A percentile compares a stretch with the other conserved stretches of the same genome.
Evolutionary conservation across 2,888 invertebrate species (phyloP).

Genomic region (Nebria brevicollis): DNA sequence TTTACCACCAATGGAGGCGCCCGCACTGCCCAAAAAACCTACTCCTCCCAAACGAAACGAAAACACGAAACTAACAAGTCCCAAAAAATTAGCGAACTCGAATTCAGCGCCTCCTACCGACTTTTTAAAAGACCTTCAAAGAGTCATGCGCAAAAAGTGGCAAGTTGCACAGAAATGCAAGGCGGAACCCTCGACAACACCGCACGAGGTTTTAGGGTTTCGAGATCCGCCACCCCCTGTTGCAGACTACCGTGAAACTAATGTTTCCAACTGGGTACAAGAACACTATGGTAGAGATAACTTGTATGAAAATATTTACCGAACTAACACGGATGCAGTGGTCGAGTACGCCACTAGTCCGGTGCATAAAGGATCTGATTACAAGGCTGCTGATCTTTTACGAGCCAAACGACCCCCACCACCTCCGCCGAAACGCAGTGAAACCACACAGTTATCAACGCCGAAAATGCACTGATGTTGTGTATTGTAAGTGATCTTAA

Average conservation of each 20-base stretch:
- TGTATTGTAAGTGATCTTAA: constrained; percentile 44
- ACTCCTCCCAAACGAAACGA: constrained; percentile 82
- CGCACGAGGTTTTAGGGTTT: constrained; percentile 91
- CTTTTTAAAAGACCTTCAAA: constrained; percentile 87
- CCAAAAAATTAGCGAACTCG: constrained; percentile 79
- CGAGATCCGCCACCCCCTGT: constrained; percentile 79
- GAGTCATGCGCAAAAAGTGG: constrained; percentile 94
- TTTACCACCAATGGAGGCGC: constrained; percentile 66
- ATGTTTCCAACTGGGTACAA: constrained; percentile 90
- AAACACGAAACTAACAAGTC: constrained; percentile 77
- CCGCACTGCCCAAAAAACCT: constrained; percentile 74
- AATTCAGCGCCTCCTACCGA: constrained; percentile 80
- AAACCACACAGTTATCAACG: constrained; percentile 82
- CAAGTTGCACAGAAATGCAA: constrained; percentile 94
- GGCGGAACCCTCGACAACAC: constrained; percentile 85
- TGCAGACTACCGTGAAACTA: constrained; percentile 81
- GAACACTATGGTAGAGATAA: constrained; percentile 84
- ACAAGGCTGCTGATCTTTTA: constrained; percentile 50
- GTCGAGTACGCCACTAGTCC: constrained; percentile 64
- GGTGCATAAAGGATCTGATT: constrained; percentile 54
- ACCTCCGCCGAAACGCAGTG: constrained; percentile 89
- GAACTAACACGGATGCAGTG: constrained; percentile 62
- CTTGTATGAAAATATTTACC: constrained; percentile 81
- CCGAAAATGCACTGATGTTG: constrained; percentile 51
- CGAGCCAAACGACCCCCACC: constrained; percentile 79